Base-by-base conservation (phyloP, 2,797 vertebrate species). In the Peromyscus eremicus region DNA sequence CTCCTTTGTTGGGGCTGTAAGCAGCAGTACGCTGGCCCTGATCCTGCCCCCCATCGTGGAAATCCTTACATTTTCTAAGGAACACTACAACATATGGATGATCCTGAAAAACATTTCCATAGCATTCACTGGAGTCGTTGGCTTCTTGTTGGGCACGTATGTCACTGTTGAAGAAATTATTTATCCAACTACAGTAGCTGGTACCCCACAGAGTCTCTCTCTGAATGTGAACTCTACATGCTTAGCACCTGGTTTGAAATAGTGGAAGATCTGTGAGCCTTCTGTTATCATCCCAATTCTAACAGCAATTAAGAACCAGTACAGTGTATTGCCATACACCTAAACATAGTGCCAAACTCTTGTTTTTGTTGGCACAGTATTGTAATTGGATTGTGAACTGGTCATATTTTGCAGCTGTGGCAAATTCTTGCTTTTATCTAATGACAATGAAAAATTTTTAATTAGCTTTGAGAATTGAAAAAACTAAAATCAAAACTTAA, bases 11-110 rank as follows among this genome's bases (percentile, higher is more conserved):
- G 99, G 99, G 6, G 99, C 99, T 0, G 99, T 99, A 92, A 99
- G 99, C 98, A 99, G 99, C 98, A 99, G 99, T 85, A 99, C 99
- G 0, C 96, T 99, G 96, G 99, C 99, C 12, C 98, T 99, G 68
- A 98, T 99, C 98, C 98, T 99, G 10, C 99, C 99, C 0, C 99
- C 99, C 0, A 94, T 99, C 88, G 98, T 99, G 82, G 99, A 99
- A 98, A 99, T 99, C 46, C 98, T 99, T 89, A 99, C 99, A 0
- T 99, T 99, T 94, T 99, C 98, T 94, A 98, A 98, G 96, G 99
- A 99, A 79, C 98, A 98, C 73, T 81, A 98, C 96, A 98, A 92
- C 81, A 96, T 96, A 46, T 99, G 97, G 98, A 98, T 98, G 23
- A 60, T 99, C 92, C 80, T 99, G n/a, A 99, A 99, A 98, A 99